Conservation (phyloP, 2,797 vertebrate genomes). For the Hoplostethus mediterraneus region DNA sequence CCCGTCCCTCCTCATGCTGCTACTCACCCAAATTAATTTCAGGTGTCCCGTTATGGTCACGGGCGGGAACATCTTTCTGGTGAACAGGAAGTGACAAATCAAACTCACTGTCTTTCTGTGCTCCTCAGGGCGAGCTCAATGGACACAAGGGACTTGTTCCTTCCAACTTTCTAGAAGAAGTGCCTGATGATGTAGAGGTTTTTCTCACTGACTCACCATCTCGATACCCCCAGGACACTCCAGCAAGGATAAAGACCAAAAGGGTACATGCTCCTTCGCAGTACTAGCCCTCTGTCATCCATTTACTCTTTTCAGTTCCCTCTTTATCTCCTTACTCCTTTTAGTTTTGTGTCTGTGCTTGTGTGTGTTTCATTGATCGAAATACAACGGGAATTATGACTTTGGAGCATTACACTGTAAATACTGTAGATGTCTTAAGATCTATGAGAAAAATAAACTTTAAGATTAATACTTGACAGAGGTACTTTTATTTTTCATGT, state of each 20-base stretch:
- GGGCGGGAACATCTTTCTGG: too few species aligned
- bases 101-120: conserved; percentile 30
- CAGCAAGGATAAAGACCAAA: conserved; percentile 92
- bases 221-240: conserved; percentile 88
- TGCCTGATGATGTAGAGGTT: conserved; percentile 99
- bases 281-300: conserved; percentile 82
- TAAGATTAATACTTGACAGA: conserved; percentile 78
- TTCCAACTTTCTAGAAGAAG: conserved; percentile 99
- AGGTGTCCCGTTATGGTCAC: too few species aligned
- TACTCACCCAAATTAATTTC: too few species aligned
- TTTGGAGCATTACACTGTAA: conserved; percentile 74
- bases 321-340: conserved; percentile 60
- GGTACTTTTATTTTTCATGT: conserved; percentile 82
- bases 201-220: conserved; percentile 92
- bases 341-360: conserved; percentile 77
- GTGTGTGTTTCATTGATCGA: conserved; percentile 70
- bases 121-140: conserved; percentile 92
- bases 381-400: conserved; percentile 69
- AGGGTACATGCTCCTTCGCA: conserved; percentile 92
- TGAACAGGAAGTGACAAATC: too few species aligned
- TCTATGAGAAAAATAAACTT: conserved; percentile 61
- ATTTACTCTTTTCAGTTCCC: conserved; percentile 75
- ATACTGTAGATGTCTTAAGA: conserved; percentile 73
- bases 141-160: conserved; percentile 98
- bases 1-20: too few species aligned